Evolutionary conservation across 2,113 vertebrate genomes (phyloP), one percentile per base, ranked within the genome.

Genomic region (Epinephelus fuscoguttatus): DNA sequence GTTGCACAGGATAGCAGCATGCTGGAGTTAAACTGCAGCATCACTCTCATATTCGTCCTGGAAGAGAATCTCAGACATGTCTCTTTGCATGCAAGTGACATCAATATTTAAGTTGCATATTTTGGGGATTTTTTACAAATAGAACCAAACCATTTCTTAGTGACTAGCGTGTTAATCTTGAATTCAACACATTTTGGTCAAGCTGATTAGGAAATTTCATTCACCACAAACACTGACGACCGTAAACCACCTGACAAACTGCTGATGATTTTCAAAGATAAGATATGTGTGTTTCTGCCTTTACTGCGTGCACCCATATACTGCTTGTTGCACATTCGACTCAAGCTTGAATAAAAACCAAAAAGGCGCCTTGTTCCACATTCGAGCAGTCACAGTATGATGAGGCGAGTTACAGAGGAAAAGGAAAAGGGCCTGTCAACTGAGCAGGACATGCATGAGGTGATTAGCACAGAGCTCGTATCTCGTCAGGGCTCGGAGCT

Each of bases 401-500:
- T 61, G 49, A 59, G 57, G 27, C 4, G n/a, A 23, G 63, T 67
- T 42, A 49, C 13, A 81, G 74, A 72, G 75, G 78, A 78, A 88
- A 84, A 86, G 45, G 67, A 83, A 91, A 87, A 78, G 45, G 33
- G 72, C 59, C 75, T 81, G 80, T 90, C 84, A 89, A 73, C 79
- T 0, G 56, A 87, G 80, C 57, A 90, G 84, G 89, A 91, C 84
- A 85, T 77, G 86, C 85, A 81, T 76, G 87, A 90, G 78, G 53
- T 86, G 87, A 91, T 91, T 82, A 88, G 81, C 72, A 73, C 55
- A 57, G 62, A 71, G 85, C 80, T 61, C 50, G 27, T 91, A 88
- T 88, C 90, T 80, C 6, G 3, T 83, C 80, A 37, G 81, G 27
- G 61, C 80, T 81, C 6, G 0, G 3, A 77, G 84, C 88, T 92